Base-by-base conservation (phyloP, 2,113 vertebrate genomes). In the Lethenteron camtschaticum region DNA sequence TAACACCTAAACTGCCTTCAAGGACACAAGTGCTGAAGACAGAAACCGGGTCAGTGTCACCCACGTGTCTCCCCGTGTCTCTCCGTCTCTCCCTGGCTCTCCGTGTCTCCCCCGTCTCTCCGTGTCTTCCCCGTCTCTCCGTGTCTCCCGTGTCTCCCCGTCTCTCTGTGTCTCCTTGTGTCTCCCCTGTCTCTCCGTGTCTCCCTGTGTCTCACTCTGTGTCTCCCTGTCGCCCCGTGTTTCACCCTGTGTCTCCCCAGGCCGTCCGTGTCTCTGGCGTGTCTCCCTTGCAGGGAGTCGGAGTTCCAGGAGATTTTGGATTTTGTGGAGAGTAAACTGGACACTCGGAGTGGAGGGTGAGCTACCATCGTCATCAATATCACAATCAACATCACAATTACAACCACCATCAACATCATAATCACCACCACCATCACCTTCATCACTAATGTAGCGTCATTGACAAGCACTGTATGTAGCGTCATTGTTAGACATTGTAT, bases 301-400 rank as follows among this genome's bases (percentile, higher is more conserved):
- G 94, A 99, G 78, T 99, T 92, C 72, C 87, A 95, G 73, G 85
- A 95, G 78, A 85, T 99, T 72, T 96, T 89, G 79, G 89, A 77
- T 75, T 99, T 95, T 71, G 89, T 99, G 79, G 90, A 99, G 79
- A 89, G 89, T 77, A 99, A 95, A 78, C 80, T 99, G 73, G 72
- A 84, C 10, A 89, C 96, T 73, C 82, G 76, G 4, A 95, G 87
- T 2, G 94, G 92, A 78, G 94, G 94, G 94, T 99, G 76, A 84
- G 88, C 80, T 13, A 70, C 11, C 13, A 55, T 12, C 41, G 12
- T 41, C 4, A 58, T 12, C 57, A 11, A 57, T 13, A 68, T 68
- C 10, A 16, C 55, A 2, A 11, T 71, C 6, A 41, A 69, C 11
- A 20, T 10, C 55, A 41, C 18, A 56, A 9, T 12, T 70, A 70